Base-by-base conservation (phyloP, 1,140 invertebrate species). In the Nebria ingens region DNA sequence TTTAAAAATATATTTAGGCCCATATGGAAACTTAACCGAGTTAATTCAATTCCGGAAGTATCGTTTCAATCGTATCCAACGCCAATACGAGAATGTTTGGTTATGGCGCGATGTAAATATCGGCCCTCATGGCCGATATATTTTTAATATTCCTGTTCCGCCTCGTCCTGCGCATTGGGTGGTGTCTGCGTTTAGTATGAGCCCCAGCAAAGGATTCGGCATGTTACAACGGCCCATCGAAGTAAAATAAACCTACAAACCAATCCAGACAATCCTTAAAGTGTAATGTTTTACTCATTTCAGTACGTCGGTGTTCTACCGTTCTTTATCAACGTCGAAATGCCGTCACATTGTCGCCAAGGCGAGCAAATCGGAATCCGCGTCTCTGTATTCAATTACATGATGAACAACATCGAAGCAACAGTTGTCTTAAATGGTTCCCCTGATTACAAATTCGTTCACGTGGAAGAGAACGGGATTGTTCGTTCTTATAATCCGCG, bases 251-350 rank as follows among this genome's bases (percentile, higher is more conserved):
- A 34, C 25, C 6, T 34, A 34, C 25, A 34, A 9, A 34, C 6
- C 25, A 34, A 34, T 34, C n/a, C 25, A n/a, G 25, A n/a, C n/a
- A 34, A 34, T 34, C n/a, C n/a, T 34, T 34, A 34, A 34, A 9
- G 25, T 34, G 25, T 34, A 34, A 34, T 34, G 6, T 34, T 34
- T 34, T n/a, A n/a, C 15, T 54, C 13, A 54, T 63, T 64, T 11
- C 67, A 84, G 72, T 93, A 93, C 68, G 79, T 85, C 22, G 91
- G 89, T 2, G 82, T 91, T 0, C 73, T 92, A 17, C 91, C 91
- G 20, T 96, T 98, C 78, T 97, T 89, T 69, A 95, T 97, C 49
- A 92, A 91, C 62, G 89, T 97, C 11, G 94, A 98, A 71, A 93
- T 95, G 78, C 93, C 95, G 0, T 77, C 76, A 0, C 71, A 73